A percentile compares a stretch with the other conserved stretches of the same genome.
Conservation (phyloP, 2,113 vertebrate species). For the Anser cygnoides region DNA sequence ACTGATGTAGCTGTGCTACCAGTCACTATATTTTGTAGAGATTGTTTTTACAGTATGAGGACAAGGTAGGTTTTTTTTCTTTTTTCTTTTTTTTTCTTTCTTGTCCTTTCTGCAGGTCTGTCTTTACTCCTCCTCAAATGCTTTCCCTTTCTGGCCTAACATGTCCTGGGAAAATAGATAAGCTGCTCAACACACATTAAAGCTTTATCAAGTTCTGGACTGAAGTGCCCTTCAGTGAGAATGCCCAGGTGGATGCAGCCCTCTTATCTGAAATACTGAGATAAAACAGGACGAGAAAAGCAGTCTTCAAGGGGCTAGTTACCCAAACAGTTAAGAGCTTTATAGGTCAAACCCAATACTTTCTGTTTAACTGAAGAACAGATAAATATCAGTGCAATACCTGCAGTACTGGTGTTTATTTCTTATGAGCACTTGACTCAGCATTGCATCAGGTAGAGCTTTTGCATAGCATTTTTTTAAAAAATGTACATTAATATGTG, state of each 20-base stretch:
- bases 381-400: background rate
- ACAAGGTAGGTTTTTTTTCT: background rate
- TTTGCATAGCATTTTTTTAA: background rate
- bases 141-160: background rate
- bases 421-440: background rate
- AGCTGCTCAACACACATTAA: conserved; percentile 36
- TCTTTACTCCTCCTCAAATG: background rate
- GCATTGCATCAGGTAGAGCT: background rate
- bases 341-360: background rate
- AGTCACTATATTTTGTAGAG: background rate
- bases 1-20: background rate
- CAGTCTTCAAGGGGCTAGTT: background rate
- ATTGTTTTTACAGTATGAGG: background rate
- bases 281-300: conserved; percentile 22
- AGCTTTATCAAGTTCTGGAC: conserved; percentile 19
- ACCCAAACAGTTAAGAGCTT: background rate
- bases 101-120: background rate
- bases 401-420: background rate
- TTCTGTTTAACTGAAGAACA: background rate
- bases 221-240: conserved; percentile 21
- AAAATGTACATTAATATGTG: background rate
- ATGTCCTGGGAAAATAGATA: conserved; percentile 46
- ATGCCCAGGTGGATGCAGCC: conserved; percentile 18
- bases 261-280: conserved; percentile 32
- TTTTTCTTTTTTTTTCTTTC: background rate